Conservation (phyloP, 2,888 invertebrate genomes). For the Elegia similella region DNA sequence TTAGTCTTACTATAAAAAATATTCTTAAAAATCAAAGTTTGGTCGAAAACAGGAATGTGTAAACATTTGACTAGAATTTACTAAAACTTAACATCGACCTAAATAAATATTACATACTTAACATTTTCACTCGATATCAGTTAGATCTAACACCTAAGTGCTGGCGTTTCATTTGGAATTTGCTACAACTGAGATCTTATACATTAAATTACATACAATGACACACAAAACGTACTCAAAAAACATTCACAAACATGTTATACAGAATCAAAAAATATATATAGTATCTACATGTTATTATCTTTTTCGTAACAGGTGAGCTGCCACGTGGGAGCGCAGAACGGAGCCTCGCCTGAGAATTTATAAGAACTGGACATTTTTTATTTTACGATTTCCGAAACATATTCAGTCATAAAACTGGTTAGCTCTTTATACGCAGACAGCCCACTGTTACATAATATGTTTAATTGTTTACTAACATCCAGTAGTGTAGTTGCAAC, state of each 20-base stretch:
- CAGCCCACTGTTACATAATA: too few species aligned
- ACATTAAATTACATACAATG: slow-evolving; percentile 37
- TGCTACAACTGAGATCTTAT: slow-evolving; percentile 69
- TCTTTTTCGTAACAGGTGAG: background rate
- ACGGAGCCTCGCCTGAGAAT: background rate
- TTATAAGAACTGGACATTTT: background rate
- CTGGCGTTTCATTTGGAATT: slow-evolving; percentile 46
- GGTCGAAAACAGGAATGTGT: slow-evolving; percentile 81
- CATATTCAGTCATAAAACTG: background rate
- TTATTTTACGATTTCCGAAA: slow-evolving; percentile 9
- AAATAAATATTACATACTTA: slow-evolving; percentile 73
- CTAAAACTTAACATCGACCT: slow-evolving; percentile 79
- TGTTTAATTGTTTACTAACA: too few species aligned
- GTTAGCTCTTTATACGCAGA: too few species aligned
- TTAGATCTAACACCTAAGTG: slow-evolving; percentile 43
- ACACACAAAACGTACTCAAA: slow-evolving; percentile 52
- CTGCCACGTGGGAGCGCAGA: background rate
- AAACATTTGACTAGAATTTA: slow-evolving; percentile 81
- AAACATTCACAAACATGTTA: slow-evolving; percentile 22
- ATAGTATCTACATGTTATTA: background rate
- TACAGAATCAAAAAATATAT: slow-evolving; percentile 16
- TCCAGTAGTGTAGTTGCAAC: too few species aligned
- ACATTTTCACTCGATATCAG: slow-evolving; percentile 59
- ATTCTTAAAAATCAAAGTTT: slow-evolving; percentile 63
- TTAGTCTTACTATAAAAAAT: slow-evolving; percentile 23